Evolutionary conservation across 2,797 vertebrate genomes (phyloP).

Genomic region (Erethizon dorsatum): DNA sequence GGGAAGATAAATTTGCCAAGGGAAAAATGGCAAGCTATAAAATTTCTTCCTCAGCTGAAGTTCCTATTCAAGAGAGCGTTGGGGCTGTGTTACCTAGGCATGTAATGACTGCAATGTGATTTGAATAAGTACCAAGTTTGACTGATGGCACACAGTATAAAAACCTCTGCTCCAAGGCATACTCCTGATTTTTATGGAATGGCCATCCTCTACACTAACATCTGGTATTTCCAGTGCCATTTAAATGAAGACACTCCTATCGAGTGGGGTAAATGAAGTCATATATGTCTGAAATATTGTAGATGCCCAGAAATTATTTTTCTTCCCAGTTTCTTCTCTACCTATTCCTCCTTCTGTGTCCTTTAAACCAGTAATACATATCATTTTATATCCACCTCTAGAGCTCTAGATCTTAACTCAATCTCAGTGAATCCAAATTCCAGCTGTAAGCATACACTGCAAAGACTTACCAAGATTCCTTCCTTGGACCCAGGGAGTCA

Average conservation of each 20-base stretch:
- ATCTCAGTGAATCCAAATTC: conserved; percentile 47
- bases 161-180: neutral
- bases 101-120: neutral
- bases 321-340: neutral
- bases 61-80: neutral
- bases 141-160: neutral
- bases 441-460: neutral
- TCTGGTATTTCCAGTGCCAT: neutral
- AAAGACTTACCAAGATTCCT: conserved; percentile 49
- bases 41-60: neutral
- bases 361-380: neutral
- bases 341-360: neutral
- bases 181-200: neutral
- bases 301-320: neutral
- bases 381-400: neutral
- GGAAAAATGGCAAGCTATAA: neutral
- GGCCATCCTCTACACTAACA: neutral
- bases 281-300: neutral
- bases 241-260: neutral
- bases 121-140: neutral
- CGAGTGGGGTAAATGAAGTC: neutral
- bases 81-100: neutral
- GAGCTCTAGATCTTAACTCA: neutral
- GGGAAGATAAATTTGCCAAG: neutral
- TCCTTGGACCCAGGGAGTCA: neutral